Evolutionary conservation across 2,797 vertebrate genomes (phyloP).

Genomic region (Lacerta bilineata): DNA sequence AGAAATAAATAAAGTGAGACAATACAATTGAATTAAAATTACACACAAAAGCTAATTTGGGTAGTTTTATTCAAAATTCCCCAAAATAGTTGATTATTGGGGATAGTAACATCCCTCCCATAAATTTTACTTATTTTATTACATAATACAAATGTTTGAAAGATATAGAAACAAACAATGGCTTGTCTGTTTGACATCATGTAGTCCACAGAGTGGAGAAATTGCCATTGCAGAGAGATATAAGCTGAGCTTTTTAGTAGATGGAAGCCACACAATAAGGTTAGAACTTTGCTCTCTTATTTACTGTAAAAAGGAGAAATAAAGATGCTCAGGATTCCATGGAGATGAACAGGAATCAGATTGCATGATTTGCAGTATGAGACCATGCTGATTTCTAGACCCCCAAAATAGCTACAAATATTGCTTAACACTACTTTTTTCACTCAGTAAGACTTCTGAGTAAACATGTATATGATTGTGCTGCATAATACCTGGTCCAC

Average conservation of each 20-base stretch:
- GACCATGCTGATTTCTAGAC: not conserved
- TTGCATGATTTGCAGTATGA: not conserved
- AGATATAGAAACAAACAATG: no score
- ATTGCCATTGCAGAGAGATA: no score
- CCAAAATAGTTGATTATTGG: no score
- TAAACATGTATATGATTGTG: not conserved
- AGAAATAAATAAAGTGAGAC: no score
- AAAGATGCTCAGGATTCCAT: not conserved
- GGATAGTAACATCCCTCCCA: no score
- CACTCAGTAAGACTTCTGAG: not conserved
- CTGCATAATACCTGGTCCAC: slow-evolving; percentile 86
- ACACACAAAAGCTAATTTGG: no score
- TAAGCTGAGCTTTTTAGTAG: not conserved
- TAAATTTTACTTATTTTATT: no score
- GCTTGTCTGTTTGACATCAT: no score
- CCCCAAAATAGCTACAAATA: not conserved
- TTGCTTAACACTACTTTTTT: slow-evolving; percentile 17
- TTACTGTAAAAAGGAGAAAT: not conserved
- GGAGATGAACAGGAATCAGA: not conserved
- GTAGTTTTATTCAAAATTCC: no score
- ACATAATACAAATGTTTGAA: no score
- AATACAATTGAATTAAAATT: no score
- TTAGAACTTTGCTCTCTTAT: not conserved
- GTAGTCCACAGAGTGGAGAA: no score
- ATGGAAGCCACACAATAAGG: not conserved